These are phyloP conservation scores for Hartigia nigra DNA, from an alignment of 2,888 invertebrate species.

Conservation along the genomic window DNA sequence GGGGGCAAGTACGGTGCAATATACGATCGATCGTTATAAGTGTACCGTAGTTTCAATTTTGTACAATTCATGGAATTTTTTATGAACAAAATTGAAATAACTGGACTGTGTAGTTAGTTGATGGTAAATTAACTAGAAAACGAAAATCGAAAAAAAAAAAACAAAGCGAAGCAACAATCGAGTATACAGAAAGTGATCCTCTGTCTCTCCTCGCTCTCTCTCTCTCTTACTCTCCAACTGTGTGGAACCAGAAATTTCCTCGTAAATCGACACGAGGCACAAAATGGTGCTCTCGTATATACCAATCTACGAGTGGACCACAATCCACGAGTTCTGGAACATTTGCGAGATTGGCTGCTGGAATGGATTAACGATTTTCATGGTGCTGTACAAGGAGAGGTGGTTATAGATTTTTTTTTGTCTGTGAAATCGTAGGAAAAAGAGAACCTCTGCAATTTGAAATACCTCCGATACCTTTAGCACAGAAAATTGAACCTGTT, in stretches of 20 bases:
- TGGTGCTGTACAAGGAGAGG: background rate
- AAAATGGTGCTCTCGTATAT: conserved; percentile 4
- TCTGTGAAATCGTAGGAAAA: too few relatives aligned
- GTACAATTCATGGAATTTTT: background rate
- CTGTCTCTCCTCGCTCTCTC: background rate
- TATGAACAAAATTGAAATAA: background rate
- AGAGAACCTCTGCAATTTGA: too few relatives aligned
- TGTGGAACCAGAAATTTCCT: background rate
- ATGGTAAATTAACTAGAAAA: background rate
- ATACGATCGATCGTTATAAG: too few relatives aligned
- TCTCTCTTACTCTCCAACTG: background rate
- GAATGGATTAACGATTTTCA: background rate
- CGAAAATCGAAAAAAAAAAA: background rate
- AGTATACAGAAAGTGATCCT: background rate
- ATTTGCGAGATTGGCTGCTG: background rate
- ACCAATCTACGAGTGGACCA: background rate
- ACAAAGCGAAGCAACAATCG: background rate
- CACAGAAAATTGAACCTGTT: background rate
- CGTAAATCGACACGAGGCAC: background rate
- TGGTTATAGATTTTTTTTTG: background rate
- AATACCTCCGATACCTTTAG: background rate
- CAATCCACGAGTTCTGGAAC: background rate
- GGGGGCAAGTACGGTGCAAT: too few relatives aligned
- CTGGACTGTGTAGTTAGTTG: background rate
- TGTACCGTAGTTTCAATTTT: background rate